Percentiles rank a stretch among this genome's conserved stretches.
Conservation (phyloP, 2,888 invertebrate genomes). For the Epirrita christyi region DNA sequence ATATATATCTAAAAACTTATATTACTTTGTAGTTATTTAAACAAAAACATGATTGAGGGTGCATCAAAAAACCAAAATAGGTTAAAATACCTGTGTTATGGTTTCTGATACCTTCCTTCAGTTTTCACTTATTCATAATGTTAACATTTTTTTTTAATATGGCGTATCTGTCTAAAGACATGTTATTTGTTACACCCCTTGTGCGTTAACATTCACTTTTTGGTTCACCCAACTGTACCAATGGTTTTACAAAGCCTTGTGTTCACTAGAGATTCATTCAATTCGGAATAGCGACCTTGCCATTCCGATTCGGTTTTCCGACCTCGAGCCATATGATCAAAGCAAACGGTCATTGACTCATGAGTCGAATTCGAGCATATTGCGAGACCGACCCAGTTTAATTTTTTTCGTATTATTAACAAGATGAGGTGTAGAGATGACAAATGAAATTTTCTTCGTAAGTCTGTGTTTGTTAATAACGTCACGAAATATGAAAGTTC, state of each 20-base stretch:
- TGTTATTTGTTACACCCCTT: too few relatives aligned
- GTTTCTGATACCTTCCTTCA: too few relatives aligned
- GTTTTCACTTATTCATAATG: too few relatives aligned
- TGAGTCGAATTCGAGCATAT: constrained; percentile 59
- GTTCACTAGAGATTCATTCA: constrained; percentile 26
- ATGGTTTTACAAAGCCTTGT: constrained; percentile 1
- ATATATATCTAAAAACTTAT: too few relatives aligned
- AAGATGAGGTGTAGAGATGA: constrained; percentile 34
- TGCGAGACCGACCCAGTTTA: constrained; percentile 68
- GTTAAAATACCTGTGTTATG: too few relatives aligned
- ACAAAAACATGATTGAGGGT: too few relatives aligned
- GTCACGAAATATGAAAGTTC: constrained; percentile 22
- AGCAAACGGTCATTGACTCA: constrained; percentile 70
- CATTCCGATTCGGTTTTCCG: constrained; percentile 63
- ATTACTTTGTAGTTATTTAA: too few relatives aligned
- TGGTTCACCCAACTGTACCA: constrained; percentile 1
- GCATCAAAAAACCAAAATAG: too few relatives aligned
- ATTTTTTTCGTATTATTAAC: constrained; percentile 32
- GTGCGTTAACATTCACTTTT: too few relatives aligned
- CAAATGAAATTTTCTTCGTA: constrained; percentile 30
- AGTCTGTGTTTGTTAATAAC: constrained; percentile 23
- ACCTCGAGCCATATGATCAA: constrained; percentile 73
- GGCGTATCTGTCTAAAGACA: too few relatives aligned
- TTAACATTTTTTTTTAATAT: too few relatives aligned
- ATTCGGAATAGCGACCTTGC: constrained; percentile 62